Evolutionary conservation across 2,888 invertebrate species (phyloP), one percentile per base, ranked within the genome.

Genomic region (Nemotelus pantherinus): DNA sequence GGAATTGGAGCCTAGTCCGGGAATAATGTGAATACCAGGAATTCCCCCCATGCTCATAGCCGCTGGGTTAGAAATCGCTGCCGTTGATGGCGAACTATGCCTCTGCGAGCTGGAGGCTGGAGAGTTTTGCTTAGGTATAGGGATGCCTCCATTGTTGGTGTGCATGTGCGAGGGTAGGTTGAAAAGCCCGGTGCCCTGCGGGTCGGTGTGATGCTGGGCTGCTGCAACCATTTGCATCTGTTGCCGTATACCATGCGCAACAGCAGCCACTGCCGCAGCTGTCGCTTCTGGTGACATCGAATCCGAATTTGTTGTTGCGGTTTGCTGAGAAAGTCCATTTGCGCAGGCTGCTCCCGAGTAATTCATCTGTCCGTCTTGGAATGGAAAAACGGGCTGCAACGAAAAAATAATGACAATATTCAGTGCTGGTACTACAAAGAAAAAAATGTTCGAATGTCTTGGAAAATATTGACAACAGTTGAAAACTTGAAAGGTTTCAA

Each of bases 241-340:
- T 82, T 95, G 95, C 72, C 95, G 91, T 78, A 95, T 89, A 63
- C 94, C 94, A 88, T 94, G 94, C 25, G 95, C 95, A 77, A 95
- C 95, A 39, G 94, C 94, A 9, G 94, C 94, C 58, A 95, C 94
- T 55, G 95, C 95, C 53, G 95, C 95, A 72, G 95, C 94, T 39
- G 94, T 94, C 9, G 93, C 92, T 77, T 90, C 90, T 72, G 92
- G 92, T 3, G 92, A 91, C 85, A 87, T 86, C 75, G 86, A 89
- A 71, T 87, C 87, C 10, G 84, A 84, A 25, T 82, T 83, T 85
- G 89, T 90, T 85, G 83, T 87, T 82, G 87, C 90, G 76, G 89
- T 90, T 85, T 89, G 88, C 79, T 88, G 88, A 10, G 89, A 89
- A 81, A 89, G 88, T 39, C 90, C 90, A 85, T 90, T 90, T 80